These are phyloP conservation scores for Caranx melampygus DNA, from an alignment of 2,113 vertebrate species.

Conservation along the genomic window DNA sequence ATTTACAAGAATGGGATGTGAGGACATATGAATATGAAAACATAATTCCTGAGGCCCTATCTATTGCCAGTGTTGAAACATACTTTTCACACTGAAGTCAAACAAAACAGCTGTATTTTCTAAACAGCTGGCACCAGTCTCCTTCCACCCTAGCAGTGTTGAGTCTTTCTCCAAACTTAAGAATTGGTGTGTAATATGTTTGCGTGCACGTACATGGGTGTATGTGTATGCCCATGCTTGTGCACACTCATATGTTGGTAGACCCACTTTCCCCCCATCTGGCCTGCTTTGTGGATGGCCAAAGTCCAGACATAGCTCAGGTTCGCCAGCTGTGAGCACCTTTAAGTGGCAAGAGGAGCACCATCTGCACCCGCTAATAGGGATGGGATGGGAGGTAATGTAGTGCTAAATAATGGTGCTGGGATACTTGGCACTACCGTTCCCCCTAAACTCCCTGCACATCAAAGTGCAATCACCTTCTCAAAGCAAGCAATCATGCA, in stretches of 20 bases:
- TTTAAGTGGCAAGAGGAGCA: constrained; percentile 64
- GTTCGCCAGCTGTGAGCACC: constrained; percentile 72
- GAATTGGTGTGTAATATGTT: not conserved
- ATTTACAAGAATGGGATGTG: too few relatives aligned
- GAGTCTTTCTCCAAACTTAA: not conserved
- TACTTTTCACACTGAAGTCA: too few relatives aligned
- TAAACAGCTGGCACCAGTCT: too few relatives aligned
- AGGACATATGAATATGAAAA: too few relatives aligned
- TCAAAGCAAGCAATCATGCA: constrained; percentile 61
- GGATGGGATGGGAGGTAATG: constrained; percentile 73
- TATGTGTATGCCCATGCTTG: not conserved
- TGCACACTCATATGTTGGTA: constrained; percentile 4
- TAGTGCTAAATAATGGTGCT: constrained; percentile 75
- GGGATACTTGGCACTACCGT: constrained; percentile 60
- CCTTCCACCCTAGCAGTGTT: not conserved
- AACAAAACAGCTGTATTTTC: too few relatives aligned
- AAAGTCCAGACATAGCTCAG: constrained; percentile 63
- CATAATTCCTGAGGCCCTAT: too few relatives aligned
- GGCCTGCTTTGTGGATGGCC: constrained; percentile 56
- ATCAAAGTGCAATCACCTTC: constrained; percentile 61
- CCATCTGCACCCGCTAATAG: constrained; percentile 79
- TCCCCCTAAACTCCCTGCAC: constrained; percentile 41
- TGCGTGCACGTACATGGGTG: not conserved
- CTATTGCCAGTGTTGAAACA: too few relatives aligned
- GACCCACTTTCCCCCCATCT: constrained; percentile 63